Conservation (phyloP, 2,797 vertebrate species). For the Lerista edwardsae region DNA sequence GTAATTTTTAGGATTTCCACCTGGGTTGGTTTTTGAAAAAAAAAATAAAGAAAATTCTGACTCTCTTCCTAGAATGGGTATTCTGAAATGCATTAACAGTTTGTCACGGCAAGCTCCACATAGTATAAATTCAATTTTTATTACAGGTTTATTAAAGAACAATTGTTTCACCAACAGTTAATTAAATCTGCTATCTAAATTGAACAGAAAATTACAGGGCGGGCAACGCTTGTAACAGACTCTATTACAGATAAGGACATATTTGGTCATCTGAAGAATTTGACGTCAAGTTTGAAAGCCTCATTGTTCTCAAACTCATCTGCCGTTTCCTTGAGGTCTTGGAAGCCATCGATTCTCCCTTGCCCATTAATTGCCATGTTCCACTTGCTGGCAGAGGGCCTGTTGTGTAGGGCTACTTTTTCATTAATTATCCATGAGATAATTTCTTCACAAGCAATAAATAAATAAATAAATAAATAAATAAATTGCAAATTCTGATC, state of each 20-base stretch:
- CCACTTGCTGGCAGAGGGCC: constrained; percentile 67
- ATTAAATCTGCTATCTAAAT: constrained; percentile 73
- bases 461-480: neutral
- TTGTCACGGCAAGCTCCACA: constrained; percentile 61
- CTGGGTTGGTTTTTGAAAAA: neutral
- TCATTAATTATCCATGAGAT: constrained; percentile 77
- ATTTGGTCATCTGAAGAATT: constrained; percentile 70
- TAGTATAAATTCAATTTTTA: constrained; percentile 71
- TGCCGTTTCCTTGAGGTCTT: constrained; percentile 50
- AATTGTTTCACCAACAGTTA: constrained; percentile 71
- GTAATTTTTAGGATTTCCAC: neutral
- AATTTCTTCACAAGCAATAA: constrained; percentile 71
- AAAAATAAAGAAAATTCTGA: neutral
- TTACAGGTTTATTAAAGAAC: constrained; percentile 64
- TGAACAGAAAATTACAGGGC: constrained; percentile 71
- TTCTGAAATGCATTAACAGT: constrained; percentile 1
- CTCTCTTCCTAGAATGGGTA: neutral
- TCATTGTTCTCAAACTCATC: constrained; percentile 68
- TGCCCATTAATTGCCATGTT: constrained; percentile 56
- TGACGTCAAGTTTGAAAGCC: constrained; percentile 72
- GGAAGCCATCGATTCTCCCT: constrained; percentile 68
- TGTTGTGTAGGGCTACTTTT: constrained; percentile 74
- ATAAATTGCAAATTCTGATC: constrained; percentile 61
- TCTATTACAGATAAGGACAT: constrained; percentile 68
- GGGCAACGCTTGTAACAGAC: constrained; percentile 62